Conservation (phyloP, 2,888 invertebrate species). For the Volucella inanis region DNA sequence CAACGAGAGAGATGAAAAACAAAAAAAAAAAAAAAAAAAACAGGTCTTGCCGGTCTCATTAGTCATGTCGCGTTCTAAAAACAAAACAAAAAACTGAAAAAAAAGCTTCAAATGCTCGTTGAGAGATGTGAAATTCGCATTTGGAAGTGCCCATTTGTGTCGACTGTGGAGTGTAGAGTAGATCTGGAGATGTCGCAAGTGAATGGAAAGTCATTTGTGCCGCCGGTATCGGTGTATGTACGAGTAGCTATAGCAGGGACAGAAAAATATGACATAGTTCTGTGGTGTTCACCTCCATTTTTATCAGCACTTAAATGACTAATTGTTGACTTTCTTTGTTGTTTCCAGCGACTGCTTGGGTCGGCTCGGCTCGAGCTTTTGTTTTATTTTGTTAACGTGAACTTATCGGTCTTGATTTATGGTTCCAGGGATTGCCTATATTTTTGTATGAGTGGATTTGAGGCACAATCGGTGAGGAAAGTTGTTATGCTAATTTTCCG, state of each 20-base stretch:
- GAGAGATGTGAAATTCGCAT: neutral
- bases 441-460: neutral
- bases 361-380: neutral
- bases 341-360: neutral
- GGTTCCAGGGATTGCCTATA: neutral
- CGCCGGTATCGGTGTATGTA: no score
- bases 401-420: conserved; percentile 32
- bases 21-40: conserved; percentile 10
- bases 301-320: conserved; percentile 41
- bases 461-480: neutral
- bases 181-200: neutral
- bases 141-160: neutral
- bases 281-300: conserved; percentile 36
- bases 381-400: conserved; percentile 9
- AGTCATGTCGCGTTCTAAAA: conserved; percentile 9
- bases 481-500: neutral
- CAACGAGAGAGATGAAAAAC: neutral
- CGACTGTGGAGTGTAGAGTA: neutral
- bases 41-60: conserved; percentile 56
- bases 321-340: conserved; percentile 35
- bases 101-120: neutral
- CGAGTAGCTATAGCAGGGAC: no score
- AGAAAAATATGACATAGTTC: conserved; percentile 13
- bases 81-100: neutral
- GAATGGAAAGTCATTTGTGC: neutral